phyloP scores from a whole-genome alignment of 2,888 invertebrate genomes.

The Aradus depressus region DNA sequence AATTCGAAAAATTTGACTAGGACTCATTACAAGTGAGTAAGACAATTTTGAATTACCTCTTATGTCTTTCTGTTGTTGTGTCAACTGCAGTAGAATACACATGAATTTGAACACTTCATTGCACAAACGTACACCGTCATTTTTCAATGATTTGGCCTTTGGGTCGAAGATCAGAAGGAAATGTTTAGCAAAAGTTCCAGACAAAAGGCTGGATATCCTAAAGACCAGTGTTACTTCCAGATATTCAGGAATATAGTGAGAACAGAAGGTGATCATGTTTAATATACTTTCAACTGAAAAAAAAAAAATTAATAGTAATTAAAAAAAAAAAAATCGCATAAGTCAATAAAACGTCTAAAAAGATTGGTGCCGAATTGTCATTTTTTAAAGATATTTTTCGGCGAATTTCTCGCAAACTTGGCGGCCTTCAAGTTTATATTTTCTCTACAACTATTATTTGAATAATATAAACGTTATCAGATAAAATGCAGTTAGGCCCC shows the following conservation, averaged over 20 bases:
- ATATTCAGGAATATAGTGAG: conserved; percentile 4
- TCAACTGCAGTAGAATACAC: neutral
- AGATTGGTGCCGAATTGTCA: too few species aligned
- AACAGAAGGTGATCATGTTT: conserved; percentile 13
- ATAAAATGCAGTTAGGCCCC: too few species aligned
- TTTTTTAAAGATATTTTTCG: too few species aligned
- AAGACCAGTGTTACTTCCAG: conserved; percentile 11
- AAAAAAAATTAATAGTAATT: neutral
- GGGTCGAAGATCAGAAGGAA: neutral
- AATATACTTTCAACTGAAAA: conserved; percentile 7
- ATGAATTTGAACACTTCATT: conserved; percentile 4
- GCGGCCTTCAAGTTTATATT: too few species aligned
- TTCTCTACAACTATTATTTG: too few species aligned
- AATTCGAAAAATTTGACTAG: neutral
- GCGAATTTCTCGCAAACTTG: too few species aligned
- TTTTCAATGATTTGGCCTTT: neutral
- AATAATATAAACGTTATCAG: too few species aligned
- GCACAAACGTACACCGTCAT: neutral
- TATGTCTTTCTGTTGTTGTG: neutral
- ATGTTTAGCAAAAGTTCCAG: conserved; percentile 12
- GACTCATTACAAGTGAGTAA: neutral
- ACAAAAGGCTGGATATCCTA: conserved; percentile 12
- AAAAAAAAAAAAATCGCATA: neutral
- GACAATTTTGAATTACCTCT: conserved; percentile 7
- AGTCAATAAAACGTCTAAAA: too few species aligned